These are phyloP conservation scores for Poecilobothrus nobilitatus DNA, from an alignment of 2,888 invertebrate genomes.

Conservation along the genomic window DNA sequence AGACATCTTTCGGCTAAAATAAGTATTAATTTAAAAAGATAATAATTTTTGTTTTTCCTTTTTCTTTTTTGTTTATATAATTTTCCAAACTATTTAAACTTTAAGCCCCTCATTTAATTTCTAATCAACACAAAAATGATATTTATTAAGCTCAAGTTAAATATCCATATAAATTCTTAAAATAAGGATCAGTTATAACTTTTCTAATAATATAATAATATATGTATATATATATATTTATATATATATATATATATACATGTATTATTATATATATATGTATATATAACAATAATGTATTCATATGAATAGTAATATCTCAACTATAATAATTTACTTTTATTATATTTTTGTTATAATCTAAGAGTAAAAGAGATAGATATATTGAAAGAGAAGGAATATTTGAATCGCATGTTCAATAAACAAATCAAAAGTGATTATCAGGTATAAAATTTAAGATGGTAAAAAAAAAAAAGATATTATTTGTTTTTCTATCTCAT, in stretches of 20 bases:
- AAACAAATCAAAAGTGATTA: constrained; percentile 2
- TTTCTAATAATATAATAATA: too few species aligned
- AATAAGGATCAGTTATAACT: background rate
- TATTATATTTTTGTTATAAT: background rate
- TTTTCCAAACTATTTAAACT: too few species aligned
- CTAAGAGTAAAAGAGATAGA: background rate
- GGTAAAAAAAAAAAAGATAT: background rate
- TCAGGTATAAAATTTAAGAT: constrained; percentile 1
- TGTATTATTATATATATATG: too few species aligned
- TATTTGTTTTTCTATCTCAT: background rate
- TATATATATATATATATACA: too few species aligned
- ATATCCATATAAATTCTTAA: background rate
- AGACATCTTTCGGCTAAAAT: too few species aligned
- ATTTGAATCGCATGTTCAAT: constrained; percentile 1
- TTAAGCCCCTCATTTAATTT: too few species aligned
- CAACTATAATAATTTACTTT: background rate
- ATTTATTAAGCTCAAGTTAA: background rate
- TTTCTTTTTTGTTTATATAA: too few species aligned
- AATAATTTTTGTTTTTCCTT: too few species aligned
- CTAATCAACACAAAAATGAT: background rate
- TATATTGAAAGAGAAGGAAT: background rate
- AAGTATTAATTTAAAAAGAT: too few species aligned
- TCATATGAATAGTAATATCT: background rate
- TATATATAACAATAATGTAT: too few species aligned
- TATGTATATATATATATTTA: too few species aligned